Evolutionary conservation across 2,888 invertebrate genomes (phyloP).

Genomic region (Brachycybe producta): DNA sequence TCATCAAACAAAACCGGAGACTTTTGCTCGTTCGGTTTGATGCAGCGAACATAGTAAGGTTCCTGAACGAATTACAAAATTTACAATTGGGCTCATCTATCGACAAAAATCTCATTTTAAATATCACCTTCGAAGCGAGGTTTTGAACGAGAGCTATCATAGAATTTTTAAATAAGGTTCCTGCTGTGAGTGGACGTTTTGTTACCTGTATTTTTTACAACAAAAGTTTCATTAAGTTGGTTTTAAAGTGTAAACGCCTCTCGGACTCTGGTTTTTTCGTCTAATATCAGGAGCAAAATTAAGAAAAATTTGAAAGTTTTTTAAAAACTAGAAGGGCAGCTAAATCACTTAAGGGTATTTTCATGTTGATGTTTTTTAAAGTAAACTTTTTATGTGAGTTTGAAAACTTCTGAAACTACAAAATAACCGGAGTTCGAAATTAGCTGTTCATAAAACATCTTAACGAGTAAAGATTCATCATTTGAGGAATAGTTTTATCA

Average conservation of each 20-base stretch:
- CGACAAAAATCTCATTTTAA: not conserved
- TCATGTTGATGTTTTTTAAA: no score
- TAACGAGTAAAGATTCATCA: not conserved
- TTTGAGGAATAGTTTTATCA: not conserved
- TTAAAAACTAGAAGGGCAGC: no score
- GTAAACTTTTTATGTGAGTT: no score
- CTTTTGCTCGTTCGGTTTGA: conserved; percentile 93
- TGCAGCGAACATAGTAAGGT: conserved; percentile 92
- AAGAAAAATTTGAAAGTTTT: no score
- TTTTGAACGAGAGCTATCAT: conserved; percentile 82
- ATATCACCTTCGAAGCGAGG: conserved; percentile 61
- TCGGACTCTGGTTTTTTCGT: no score
- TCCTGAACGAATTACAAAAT: conserved; percentile 39
- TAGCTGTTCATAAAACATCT: no score
- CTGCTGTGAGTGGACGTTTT: conserved; percentile 86
- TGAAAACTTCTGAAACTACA: no score
- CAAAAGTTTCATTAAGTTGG: conserved; percentile 15
- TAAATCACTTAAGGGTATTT: no score
- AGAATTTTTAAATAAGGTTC: conserved; percentile 84
- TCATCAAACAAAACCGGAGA: conserved; percentile 73
- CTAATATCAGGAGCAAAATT: no score
- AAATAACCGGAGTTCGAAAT: not conserved
- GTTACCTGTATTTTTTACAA: conserved; percentile 72
- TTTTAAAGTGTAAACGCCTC: no score
- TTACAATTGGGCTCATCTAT: conserved; percentile 5